Conservation (phyloP, 2,888 invertebrate species). For the Clivina fossor region DNA sequence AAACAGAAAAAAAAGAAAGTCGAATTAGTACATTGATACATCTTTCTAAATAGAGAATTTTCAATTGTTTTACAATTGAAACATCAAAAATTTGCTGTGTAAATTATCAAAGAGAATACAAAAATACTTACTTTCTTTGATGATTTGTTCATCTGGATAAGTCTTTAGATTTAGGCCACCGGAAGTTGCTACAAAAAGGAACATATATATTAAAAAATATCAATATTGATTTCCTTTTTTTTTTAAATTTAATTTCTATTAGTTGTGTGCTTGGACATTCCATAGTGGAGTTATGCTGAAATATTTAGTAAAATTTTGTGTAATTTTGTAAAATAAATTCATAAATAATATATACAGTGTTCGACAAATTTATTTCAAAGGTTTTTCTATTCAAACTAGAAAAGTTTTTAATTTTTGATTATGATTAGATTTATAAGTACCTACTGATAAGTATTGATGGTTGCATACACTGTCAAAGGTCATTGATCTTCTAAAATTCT, state of each 20-base stretch:
- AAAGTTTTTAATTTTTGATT: too few species aligned
- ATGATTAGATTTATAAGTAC: too few species aligned
- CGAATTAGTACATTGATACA: constrained; percentile 24
- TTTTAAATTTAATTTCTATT: constrained; percentile 11
- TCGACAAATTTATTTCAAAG: too few species aligned
- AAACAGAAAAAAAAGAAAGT: constrained; percentile 31
- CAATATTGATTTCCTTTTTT: background rate
- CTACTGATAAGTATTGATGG: too few species aligned
- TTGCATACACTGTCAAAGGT: too few species aligned
- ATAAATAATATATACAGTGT: too few species aligned
- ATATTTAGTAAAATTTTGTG: constrained; percentile 11
- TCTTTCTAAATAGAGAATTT: background rate
- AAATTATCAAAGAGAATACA: constrained; percentile 41
- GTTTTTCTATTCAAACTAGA: too few species aligned
- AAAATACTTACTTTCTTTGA: constrained; percentile 80
- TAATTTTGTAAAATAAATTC: constrained; percentile 11
- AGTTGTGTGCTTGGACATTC: constrained; percentile 19
- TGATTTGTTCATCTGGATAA: constrained; percentile 74
- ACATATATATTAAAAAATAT: constrained; percentile 17
- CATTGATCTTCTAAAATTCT: too few species aligned
- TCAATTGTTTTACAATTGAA: constrained; percentile 2
- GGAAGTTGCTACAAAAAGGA: constrained; percentile 40
- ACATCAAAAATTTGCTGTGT: constrained; percentile 1
- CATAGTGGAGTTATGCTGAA: constrained; percentile 11
- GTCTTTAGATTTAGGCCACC: constrained; percentile 65